Conservation (phyloP, 2,888 invertebrate genomes). For the Ferdinandea cuprea region DNA sequence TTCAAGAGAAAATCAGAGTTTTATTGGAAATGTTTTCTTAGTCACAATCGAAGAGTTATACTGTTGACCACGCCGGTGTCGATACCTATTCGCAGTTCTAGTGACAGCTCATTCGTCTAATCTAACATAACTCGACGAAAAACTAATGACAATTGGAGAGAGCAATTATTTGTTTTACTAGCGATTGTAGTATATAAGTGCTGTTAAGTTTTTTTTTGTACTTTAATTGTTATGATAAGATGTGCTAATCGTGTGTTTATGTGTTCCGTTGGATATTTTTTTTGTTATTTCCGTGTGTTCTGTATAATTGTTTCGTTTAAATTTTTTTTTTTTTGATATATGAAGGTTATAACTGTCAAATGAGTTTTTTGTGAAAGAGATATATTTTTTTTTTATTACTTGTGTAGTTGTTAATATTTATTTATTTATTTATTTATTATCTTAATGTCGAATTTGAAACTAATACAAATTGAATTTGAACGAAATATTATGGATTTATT, state of each 20-base stretch:
- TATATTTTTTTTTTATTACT: conserved; percentile 25
- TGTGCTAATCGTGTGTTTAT: conserved; percentile 43
- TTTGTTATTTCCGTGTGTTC: conserved; percentile 12
- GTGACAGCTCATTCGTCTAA: conserved; percentile 19
- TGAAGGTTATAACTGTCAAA: neutral
- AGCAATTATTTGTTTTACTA: conserved; percentile 24
- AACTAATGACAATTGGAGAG: conserved; percentile 2
- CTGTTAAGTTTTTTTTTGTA: conserved; percentile 20
- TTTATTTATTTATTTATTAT: conserved; percentile 49
- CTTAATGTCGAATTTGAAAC: conserved; percentile 70
- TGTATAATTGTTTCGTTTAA: conserved; percentile 37
- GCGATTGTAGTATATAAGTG: conserved; percentile 51
- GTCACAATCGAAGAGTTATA: conserved; percentile 50
- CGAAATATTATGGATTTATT: conserved; percentile 82
- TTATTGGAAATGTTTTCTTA: conserved; percentile 37
- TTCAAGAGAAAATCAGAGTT: conserved; percentile 40
- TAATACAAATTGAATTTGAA: conserved; percentile 81
- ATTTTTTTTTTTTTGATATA: conserved; percentile 24
- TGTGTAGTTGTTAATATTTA: conserved; percentile 17
- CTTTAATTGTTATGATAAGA: conserved; percentile 37
- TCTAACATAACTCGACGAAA: conserved; percentile 3
- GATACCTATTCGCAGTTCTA: neutral
- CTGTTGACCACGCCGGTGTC: conserved; percentile 26
- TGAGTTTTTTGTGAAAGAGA: conserved; percentile 6
- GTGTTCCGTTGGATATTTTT: conserved; percentile 43